Base-by-base conservation (phyloP, 2,797 vertebrate species). In the Centropyge bicolor region DNA sequence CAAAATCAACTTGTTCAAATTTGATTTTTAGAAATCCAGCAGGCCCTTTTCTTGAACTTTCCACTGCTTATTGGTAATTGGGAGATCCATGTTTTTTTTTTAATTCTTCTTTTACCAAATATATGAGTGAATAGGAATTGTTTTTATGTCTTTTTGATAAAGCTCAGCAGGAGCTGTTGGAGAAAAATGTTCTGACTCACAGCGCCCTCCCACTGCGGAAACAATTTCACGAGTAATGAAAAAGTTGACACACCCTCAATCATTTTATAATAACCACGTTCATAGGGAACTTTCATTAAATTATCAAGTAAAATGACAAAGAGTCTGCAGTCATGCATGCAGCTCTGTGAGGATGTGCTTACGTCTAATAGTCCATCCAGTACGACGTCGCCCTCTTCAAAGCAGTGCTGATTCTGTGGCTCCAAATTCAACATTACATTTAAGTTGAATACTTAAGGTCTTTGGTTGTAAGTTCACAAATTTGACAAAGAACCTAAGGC, bases 231-330 rank as follows among this genome's bases (percentile, higher is more conserved):
- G 41, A 36, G 20, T 51, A 54, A 22, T 76, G 20, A 24, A 61
- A 52, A 20, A 35, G 38, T 35, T 22, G 36, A n/a, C 22, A 52
- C 7, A 20, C 10, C 17, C 11, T 54, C 9, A 6, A 31, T 48
- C 2, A 12, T 54, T 16, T 31, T 40, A 22, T 31, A 8, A 40
- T 38, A 27, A 36, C 11, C n/a, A 9, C 24, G 51, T 57, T 45
- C 36, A 52, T 22, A 59, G 35, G 40, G 31, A 55, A 73, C 12
- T 5, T 31, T 62, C 6, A 45, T 79, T 48, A 38, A 68, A 13
- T 67, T 55, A 55, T 54, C 20, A 45, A 9, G 10, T 12, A 27
- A 8, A 6, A 14, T 10, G 24, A n/a, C 9, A 0, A 52, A 20
- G 46, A 45, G 7, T 55, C 27, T 6, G 10, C 66, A 56, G 12